phyloP scores from a whole-genome alignment of 2,797 vertebrate genomes.

The Lates japonicus region DNA sequence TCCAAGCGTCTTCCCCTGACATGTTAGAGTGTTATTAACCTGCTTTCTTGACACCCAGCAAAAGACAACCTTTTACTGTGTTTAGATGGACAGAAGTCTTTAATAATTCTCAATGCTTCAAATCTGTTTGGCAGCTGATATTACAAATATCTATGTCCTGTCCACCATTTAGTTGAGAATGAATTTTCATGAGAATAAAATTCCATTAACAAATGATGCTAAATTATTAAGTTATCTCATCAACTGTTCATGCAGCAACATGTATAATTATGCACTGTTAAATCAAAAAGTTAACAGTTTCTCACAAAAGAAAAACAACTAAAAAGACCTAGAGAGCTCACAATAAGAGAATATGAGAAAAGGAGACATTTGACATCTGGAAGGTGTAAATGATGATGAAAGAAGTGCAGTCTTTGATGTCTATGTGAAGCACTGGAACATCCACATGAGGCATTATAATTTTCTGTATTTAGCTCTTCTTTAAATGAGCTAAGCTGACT shows the following conservation, averaged over 20 bases:
- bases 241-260: neutral
- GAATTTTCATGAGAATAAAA: neutral
- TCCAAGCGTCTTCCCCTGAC: neutral
- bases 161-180: neutral
- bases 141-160: neutral
- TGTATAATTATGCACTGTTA: no score
- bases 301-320: neutral
- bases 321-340: conserved; percentile 5
- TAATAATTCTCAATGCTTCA: neutral
- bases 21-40: neutral
- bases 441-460: conserved; percentile 16
- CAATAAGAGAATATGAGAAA: conserved; percentile 35
- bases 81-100: neutral
- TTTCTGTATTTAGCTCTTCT: conserved; percentile 8
- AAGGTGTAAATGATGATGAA: conserved; percentile 55
- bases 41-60: neutral
- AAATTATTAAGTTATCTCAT: neutral
- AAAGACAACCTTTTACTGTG: neutral
- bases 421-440: conserved; percentile 8
- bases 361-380: conserved; percentile 30
- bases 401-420: conserved; percentile 40
- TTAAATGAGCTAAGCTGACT: conserved; percentile 19
- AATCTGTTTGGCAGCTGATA: neutral
- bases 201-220: neutral
- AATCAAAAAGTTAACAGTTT: neutral